A percentile compares a stretch with the other conserved stretches of the same genome.
Conservation (phyloP, 2,888 invertebrate species). For the Hemithea aestivaria region DNA sequence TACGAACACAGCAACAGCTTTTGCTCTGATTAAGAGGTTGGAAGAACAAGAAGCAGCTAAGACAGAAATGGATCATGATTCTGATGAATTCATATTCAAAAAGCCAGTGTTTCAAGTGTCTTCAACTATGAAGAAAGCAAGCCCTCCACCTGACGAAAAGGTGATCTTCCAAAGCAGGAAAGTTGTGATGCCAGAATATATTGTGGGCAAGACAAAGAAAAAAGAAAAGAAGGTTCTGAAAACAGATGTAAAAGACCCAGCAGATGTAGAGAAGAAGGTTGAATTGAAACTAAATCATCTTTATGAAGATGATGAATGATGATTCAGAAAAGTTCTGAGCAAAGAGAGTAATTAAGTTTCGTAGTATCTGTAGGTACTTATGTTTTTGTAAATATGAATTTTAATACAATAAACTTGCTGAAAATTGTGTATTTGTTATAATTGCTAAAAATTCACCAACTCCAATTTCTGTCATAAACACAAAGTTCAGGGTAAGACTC, state of each 20-base stretch:
- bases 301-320: slow-evolving; percentile 55
- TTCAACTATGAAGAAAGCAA: slow-evolving; percentile 46
- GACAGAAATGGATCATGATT: slow-evolving; percentile 42
- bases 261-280: slow-evolving; percentile 38
- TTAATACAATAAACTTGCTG: too few species aligned
- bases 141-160: slow-evolving; percentile 37
- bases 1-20: slow-evolving; percentile 87
- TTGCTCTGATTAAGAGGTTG: slow-evolving; percentile 85
- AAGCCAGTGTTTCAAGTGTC: slow-evolving; percentile 64
- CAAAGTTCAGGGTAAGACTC: too few species aligned
- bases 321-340: slow-evolving; percentile 15
- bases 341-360: too few species aligned
- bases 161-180: slow-evolving; percentile 82
- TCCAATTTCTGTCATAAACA: too few species aligned
- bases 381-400: too few species aligned
- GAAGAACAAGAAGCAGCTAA: slow-evolving; percentile 69
- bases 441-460: too few species aligned
- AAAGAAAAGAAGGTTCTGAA: slow-evolving; percentile 63
- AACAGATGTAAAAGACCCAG: slow-evolving; percentile 25
- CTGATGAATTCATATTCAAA: slow-evolving; percentile 55
- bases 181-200: slow-evolving; percentile 90
- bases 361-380: too few species aligned
- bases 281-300: slow-evolving; percentile 70
- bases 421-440: too few species aligned
- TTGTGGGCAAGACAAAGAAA: slow-evolving; percentile 82